These are phyloP conservation scores for Hyles lineata DNA, from an alignment of 2,888 invertebrate species.

Conservation along the genomic window DNA sequence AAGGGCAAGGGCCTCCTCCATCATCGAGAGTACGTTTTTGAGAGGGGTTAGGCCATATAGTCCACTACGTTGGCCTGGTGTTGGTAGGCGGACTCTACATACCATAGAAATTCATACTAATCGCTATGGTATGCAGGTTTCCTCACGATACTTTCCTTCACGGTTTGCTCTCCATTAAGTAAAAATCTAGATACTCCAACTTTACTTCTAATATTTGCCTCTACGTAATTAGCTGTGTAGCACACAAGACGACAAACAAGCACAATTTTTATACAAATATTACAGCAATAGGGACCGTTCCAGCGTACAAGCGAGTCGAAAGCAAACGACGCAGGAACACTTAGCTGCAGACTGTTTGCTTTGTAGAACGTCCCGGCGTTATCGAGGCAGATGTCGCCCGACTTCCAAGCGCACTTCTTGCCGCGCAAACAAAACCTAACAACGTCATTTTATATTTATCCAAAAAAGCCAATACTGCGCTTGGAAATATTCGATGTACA, in stretches of 20 bases:
- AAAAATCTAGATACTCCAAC: no score
- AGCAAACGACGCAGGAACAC: conserved; percentile 33
- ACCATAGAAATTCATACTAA: no score
- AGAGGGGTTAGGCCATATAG: no score
- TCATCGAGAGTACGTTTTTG: no score
- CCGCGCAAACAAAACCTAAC: conserved; percentile 50
- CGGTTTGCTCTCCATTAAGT: no score
- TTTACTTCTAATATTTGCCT: no score
- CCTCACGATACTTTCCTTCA: no score
- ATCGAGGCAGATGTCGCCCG: conserved; percentile 2
- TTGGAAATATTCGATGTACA: not conserved
- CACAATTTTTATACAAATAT: conserved; percentile 9
- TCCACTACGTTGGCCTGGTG: no score
- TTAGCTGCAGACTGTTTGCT: conserved; percentile 39
- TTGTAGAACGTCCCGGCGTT: conserved; percentile 20
- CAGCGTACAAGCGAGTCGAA: conserved; percentile 10
- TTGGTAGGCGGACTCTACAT: no score
- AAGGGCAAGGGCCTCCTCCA: no score
- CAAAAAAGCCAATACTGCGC: not conserved
- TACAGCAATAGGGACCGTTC: conserved; percentile 8
- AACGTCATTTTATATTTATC: conserved; percentile 36
- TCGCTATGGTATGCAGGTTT: no score
- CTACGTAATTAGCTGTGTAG: not conserved
- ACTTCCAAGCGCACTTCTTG: conserved; percentile 30
- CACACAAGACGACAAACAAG: not conserved